Evolutionary conservation across 64 coral and sea anemone genomes (phyloP).

Genomic region (Stichodactyla helianthus): DNA sequence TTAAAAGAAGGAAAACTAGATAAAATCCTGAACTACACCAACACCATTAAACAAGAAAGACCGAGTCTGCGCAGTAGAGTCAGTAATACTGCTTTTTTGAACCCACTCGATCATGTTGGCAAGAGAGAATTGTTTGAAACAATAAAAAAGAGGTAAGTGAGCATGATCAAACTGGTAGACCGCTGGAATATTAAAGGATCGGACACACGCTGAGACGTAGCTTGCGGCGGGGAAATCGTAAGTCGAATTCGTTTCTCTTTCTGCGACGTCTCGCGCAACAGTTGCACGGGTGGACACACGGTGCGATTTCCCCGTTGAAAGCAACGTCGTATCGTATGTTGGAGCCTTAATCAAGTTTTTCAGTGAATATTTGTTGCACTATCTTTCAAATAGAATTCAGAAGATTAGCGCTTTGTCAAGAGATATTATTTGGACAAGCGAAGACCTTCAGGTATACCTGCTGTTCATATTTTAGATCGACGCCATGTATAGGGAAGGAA

Average conservation of each 20-base stretch:
- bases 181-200: too few species aligned
- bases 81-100: conserved; percentile 52
- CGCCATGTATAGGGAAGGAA: too few species aligned
- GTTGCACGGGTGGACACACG: too few species aligned
- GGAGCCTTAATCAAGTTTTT: not conserved
- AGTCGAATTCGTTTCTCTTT: too few species aligned
- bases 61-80: conserved; percentile 24
- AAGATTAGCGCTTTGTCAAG: conserved; percentile 39
- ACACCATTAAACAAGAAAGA: conserved; percentile 24
- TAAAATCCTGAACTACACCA: conserved; percentile 31
- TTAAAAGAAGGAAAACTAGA: conserved; percentile 16
- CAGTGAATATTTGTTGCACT: not conserved
- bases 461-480: not conserved
- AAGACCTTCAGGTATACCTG: conserved; percentile 66
- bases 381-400: conserved; percentile 47
- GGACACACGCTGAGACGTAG: too few species aligned
- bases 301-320: too few species aligned
- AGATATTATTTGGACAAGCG: conserved; percentile 90
- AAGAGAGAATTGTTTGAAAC: conserved; percentile 42
- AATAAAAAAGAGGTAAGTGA: conserved; percentile 25
- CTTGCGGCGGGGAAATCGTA: too few species aligned
- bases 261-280: too few species aligned
- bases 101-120: conserved; percentile 40
- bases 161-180: too few species aligned
- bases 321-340: too few species aligned